Percentiles rank a stretch among this genome's conserved stretches.
phyloP scores from a whole-genome alignment of 35 echinoderm and acorn worm genomes.

The Apostichopus parvimensis region DNA sequence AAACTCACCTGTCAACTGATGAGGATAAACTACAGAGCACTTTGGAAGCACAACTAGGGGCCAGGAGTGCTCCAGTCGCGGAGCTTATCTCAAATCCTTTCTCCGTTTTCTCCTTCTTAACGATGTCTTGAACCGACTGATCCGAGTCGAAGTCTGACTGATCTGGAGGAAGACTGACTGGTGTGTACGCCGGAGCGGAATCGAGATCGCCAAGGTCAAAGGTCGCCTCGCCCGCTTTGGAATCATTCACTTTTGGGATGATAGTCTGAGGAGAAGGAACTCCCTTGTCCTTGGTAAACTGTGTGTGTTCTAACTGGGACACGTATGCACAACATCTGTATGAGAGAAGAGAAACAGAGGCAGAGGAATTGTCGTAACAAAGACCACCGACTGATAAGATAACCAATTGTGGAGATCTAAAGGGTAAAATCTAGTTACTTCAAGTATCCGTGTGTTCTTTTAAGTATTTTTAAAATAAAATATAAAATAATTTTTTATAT shows the following conservation, averaged over 20 bases:
- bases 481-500: too few species aligned
- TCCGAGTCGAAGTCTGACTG: slow-evolving; percentile 25
- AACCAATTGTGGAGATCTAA: not conserved
- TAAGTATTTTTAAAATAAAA: too few species aligned
- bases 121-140: slow-evolving; percentile 81
- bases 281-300: slow-evolving; percentile 82
- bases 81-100: slow-evolving; percentile 96
- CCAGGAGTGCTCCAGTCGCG: slow-evolving; percentile 79
- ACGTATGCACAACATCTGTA: slow-evolving; percentile 98
- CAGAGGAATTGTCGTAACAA: too few species aligned
- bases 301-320: slow-evolving; percentile 93
- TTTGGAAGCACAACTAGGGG: slow-evolving; percentile 79
- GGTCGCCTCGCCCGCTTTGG: slow-evolving; percentile 19
- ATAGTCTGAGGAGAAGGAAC: slow-evolving; percentile 59
- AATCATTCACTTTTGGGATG: slow-evolving; percentile 65
- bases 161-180: slow-evolving; percentile 19
- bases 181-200: slow-evolving; percentile 72
- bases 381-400: too few species aligned
- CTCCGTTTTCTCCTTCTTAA: slow-evolving; percentile 77
- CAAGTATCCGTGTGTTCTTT: too few species aligned
- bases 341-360: not conserved
- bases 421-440: not conserved
- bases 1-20: slow-evolving; percentile 86
- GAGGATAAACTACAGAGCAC: slow-evolving; percentile 91
- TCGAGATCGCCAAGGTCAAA: slow-evolving; percentile 67